Percentiles rank a stretch among this genome's conserved stretches.
Evolutionary conservation across 2,888 invertebrate genomes (phyloP).

Genomic region (Ochropacha duplaris): DNA sequence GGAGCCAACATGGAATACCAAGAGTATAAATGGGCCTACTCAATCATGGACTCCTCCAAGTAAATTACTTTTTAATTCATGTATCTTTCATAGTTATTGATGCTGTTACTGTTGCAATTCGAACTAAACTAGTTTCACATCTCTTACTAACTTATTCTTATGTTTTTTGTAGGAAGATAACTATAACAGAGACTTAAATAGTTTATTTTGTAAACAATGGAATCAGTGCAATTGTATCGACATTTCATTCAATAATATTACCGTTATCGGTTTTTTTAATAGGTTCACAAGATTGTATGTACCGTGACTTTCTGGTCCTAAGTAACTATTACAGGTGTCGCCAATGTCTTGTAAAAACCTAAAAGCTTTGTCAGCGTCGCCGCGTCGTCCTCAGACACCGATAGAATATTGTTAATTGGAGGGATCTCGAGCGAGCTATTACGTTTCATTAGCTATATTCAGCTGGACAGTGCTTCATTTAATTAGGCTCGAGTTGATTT

Average conservation of each 20-base stretch:
- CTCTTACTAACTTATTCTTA: too few relatives aligned
- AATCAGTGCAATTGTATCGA: too few relatives aligned
- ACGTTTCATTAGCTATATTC: slow-evolving; percentile 42
- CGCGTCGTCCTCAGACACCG: slow-evolving; percentile 3
- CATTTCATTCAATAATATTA: too few relatives aligned
- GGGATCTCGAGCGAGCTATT: slow-evolving; percentile 38
- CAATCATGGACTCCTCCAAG: slow-evolving; percentile 97
- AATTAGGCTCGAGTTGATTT: slow-evolving; percentile 37
- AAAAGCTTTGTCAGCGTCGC: neutral
- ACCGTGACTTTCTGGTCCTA: neutral
- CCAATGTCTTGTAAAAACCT: neutral
- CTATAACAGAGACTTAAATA: too few relatives aligned
- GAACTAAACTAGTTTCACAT: too few relatives aligned
- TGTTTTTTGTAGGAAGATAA: too few relatives aligned
- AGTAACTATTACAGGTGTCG: neutral
- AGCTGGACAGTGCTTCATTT: slow-evolving; percentile 39
- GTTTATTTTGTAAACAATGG: too few relatives aligned
- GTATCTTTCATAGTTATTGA: too few relatives aligned
- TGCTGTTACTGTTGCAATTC: too few relatives aligned
- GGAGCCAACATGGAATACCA: slow-evolving; percentile 82
- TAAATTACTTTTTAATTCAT: slow-evolving; percentile 35
- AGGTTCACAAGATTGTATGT: neutral
- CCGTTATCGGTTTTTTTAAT: neutral
- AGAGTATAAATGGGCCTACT: slow-evolving; percentile 94
- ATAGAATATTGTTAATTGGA: slow-evolving; percentile 39